Conservation (phyloP, 2,113 vertebrate species). For the Chrysemys picta region DNA sequence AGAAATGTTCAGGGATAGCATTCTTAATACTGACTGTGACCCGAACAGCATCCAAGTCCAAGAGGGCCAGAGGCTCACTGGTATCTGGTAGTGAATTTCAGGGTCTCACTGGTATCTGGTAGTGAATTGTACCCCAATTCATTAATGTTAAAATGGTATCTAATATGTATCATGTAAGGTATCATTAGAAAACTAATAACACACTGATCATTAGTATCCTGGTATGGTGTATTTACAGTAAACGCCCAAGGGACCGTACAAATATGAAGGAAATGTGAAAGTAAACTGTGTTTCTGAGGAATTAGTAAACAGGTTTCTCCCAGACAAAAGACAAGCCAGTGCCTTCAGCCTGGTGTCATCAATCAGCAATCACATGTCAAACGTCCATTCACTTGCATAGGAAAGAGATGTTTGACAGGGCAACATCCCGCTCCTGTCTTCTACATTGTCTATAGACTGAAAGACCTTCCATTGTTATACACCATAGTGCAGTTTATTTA, state of each 20-base stretch:
- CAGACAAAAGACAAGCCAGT: background rate
- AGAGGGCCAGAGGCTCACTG: background rate
- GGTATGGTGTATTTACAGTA: background rate
- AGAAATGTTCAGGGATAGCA: conserved; percentile 28
- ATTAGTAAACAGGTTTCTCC: background rate
- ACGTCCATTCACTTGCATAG: background rate
- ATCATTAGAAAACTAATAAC: background rate
- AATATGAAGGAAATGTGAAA: background rate
- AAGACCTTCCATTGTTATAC: background rate
- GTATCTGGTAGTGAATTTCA: background rate
- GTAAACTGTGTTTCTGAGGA: background rate
- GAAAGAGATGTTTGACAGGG: background rate
- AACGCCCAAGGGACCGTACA: background rate
- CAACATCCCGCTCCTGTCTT: background rate
- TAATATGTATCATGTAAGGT: background rate
- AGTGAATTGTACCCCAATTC: background rate
- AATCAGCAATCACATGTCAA: no score
- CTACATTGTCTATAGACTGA: background rate
- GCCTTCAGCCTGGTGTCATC: background rate
- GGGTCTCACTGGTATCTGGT: background rate
- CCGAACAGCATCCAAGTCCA: background rate
- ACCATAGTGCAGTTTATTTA: background rate
- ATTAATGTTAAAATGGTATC: background rate
- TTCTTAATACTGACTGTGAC: background rate
- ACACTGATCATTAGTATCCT: background rate